Evolutionary conservation across 2,113 vertebrate genomes (phyloP).

Genomic region (Seriola dumerili): DNA sequence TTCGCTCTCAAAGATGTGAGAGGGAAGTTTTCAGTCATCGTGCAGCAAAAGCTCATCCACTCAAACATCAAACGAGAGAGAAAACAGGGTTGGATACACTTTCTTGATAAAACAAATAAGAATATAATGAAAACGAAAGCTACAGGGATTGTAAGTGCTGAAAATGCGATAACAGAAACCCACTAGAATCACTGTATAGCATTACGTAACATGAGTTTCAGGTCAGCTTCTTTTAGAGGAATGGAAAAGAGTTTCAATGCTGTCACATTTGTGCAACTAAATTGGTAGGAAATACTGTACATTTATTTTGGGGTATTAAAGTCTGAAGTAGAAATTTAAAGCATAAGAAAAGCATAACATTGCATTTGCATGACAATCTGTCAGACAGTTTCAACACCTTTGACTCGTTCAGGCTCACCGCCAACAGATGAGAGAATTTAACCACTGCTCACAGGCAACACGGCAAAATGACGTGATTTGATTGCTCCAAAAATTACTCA

Average conservation of each 20-base stretch:
- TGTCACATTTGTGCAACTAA: neutral
- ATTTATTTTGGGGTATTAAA: neutral
- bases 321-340: neutral
- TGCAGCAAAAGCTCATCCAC: neutral
- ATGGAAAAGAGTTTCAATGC: neutral
- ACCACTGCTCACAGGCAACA: neutral
- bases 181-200: neutral
- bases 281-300: neutral
- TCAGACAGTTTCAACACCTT: neutral
- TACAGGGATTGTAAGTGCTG: neutral
- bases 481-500: neutral
- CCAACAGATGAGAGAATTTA: neutral
- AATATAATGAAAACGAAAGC: conserved; percentile 3
- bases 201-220: neutral
- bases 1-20: conserved; percentile 20
- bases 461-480: neutral
- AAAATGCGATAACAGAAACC: neutral
- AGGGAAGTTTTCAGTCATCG: neutral
- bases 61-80: conserved; percentile 12
- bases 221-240: neutral
- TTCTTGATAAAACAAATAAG: conserved; percentile 7
- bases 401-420: neutral
- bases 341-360: neutral
- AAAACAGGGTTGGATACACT: neutral
- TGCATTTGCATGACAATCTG: conserved; percentile 6